Percentiles rank a stretch among this genome's conserved stretches.
Evolutionary conservation across 2,888 invertebrate genomes (phyloP).

Genomic region (Ypsolopha scabrella): DNA sequence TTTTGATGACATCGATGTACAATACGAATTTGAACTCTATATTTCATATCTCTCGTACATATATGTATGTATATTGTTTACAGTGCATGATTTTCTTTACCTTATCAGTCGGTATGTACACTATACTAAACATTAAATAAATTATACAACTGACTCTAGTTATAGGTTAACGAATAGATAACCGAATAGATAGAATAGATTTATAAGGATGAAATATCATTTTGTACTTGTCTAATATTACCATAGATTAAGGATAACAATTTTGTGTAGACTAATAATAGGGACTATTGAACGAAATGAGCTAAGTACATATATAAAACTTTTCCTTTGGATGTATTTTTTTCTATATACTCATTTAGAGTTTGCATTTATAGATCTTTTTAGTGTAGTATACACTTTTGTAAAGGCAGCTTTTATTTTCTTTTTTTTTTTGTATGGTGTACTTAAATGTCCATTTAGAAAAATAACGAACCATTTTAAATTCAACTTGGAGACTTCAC

Average conservation of each 20-base stretch:
- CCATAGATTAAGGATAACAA: conserved; percentile 65
- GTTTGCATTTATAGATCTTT: conserved; percentile 68
- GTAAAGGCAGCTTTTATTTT: conserved; percentile 27
- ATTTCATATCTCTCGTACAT: not conserved
- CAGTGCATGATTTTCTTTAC: not conserved
- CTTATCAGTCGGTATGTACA: conserved; percentile 29
- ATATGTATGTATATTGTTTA: not conserved
- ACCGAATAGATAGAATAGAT: conserved; percentile 57
- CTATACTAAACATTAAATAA: conserved; percentile 45
- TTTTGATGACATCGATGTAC: not conserved
- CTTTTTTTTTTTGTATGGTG: conserved; percentile 23
- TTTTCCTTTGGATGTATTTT: conserved; percentile 62
- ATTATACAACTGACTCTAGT: conserved; percentile 66
- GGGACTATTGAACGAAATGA: conserved; percentile 57
- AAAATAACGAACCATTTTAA: conserved; percentile 40
- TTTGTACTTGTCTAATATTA: conserved; percentile 69
- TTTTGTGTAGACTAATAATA: conserved; percentile 39
- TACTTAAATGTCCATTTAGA: conserved; percentile 55
- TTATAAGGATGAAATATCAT: conserved; percentile 61
- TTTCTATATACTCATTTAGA: conserved; percentile 65
- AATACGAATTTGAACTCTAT: not conserved
- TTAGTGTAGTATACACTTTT: conserved; percentile 56
- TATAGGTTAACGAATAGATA: conserved; percentile 58
- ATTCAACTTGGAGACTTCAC: conserved; percentile 32
- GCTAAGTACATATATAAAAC: conserved; percentile 38